These are phyloP conservation scores for Gobio gobio DNA, from an alignment of 2,113 vertebrate species.

Conservation along the genomic window DNA sequence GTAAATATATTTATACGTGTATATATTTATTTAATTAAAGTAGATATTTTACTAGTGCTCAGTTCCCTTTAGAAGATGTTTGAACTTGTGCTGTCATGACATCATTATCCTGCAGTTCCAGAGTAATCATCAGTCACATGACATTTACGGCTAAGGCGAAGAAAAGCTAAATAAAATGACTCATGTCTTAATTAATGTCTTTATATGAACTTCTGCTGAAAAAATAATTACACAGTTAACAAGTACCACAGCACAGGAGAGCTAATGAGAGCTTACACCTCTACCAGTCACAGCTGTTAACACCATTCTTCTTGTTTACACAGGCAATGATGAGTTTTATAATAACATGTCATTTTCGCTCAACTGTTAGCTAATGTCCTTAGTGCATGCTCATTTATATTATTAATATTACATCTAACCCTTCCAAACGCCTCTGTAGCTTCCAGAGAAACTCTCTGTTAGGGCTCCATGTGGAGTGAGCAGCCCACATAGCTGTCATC, in stretches of 20 bases:
- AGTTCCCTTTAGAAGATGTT: background rate
- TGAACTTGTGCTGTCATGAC: background rate
- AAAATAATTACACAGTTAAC: constrained; percentile 72
- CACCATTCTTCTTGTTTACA: constrained; percentile 39
- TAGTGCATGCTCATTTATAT: constrained; percentile 74
- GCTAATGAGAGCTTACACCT: constrained; percentile 65
- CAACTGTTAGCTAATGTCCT: constrained; percentile 59
- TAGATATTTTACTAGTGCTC: background rate
- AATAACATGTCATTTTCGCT: constrained; percentile 50
- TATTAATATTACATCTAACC: constrained; percentile 26
- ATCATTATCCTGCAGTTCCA: constrained; percentile 1
- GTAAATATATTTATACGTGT: background rate
- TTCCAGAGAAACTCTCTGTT: constrained; percentile 60
- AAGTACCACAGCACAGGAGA: constrained; percentile 75
- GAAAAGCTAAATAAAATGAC: constrained; percentile 61
- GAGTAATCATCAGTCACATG: background rate
- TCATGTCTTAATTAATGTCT: constrained; percentile 73
- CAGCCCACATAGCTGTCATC: constrained; percentile 45
- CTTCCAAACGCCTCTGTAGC: constrained; percentile 56
- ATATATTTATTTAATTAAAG: background rate
- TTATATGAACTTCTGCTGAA: constrained; percentile 78
- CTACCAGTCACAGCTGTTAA: constrained; percentile 44
- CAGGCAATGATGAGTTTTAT: constrained; percentile 41
- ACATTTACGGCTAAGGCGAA: background rate
- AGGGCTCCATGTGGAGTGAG: constrained; percentile 47